A percentile compares a stretch with the other conserved stretches of the same genome.
Conservation (phyloP, 1,140 invertebrate species). For the Drosophila kikkawai region DNA sequence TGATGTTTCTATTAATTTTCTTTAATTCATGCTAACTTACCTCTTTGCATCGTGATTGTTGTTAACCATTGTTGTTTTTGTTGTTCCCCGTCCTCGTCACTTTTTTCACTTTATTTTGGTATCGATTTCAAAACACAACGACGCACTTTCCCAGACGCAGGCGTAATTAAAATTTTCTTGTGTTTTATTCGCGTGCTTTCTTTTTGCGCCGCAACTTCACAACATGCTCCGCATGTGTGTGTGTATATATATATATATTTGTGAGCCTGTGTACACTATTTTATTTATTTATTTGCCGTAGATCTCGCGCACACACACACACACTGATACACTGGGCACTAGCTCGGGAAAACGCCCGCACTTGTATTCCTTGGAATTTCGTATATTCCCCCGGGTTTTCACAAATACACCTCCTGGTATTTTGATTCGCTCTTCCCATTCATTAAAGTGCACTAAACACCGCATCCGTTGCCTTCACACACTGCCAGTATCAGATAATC, state of each 20-base stretch:
- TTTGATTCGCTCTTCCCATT: constrained; percentile 23
- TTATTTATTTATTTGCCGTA: constrained; percentile 59
- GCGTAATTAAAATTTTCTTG: constrained; percentile 62
- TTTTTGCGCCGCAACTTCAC: constrained; percentile 79
- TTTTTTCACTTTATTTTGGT: constrained; percentile 72
- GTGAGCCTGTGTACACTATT: constrained; percentile 61
- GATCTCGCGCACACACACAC: constrained; percentile 28
- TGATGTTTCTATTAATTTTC: constrained; percentile 1
- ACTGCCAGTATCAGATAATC: constrained; percentile 4
- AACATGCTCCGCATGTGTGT: constrained; percentile 58
- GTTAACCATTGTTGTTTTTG: constrained; percentile 18
- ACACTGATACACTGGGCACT: constrained; percentile 10
- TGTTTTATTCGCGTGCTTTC: constrained; percentile 71
- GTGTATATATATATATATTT: constrained; percentile 20
- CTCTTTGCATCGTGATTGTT: constrained; percentile 26
- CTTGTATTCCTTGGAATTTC: constrained; percentile 59
- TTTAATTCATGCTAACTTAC: constrained; percentile 21
- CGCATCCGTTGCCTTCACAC: constrained; percentile 1
- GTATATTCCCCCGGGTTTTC: constrained; percentile 13
- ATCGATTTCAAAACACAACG: constrained; percentile 82
- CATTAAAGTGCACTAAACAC: constrained; percentile 14
- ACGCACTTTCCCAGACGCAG: constrained; percentile 75
- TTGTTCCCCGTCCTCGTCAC: constrained; percentile 1
- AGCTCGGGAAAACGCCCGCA: constrained; percentile 26
- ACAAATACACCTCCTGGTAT: constrained; percentile 3